Percentiles rank a stretch among this genome's conserved stretches.
These are phyloP conservation scores for Anastatus disparis DNA, from an alignment of 1,140 invertebrate species.

Conservation along the genomic window DNA sequence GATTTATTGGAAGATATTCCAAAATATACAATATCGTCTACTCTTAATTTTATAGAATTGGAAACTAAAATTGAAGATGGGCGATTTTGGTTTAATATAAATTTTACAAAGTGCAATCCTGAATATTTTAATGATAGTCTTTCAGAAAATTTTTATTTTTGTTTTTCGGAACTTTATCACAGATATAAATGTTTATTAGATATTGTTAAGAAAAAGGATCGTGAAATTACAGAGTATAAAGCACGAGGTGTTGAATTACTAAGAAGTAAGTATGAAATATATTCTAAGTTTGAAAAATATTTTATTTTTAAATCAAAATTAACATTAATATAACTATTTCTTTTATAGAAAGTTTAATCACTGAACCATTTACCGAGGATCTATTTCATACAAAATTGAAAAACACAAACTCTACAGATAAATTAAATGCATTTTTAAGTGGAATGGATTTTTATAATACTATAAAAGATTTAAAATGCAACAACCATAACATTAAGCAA, in stretches of 20 bases:
- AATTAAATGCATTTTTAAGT: constrained; percentile 37
- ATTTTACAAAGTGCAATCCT: constrained; percentile 48
- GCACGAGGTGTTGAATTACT: constrained; percentile 55
- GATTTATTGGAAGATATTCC: constrained; percentile 50
- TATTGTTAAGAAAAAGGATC: constrained; percentile 56
- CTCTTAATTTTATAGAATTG: constrained; percentile 47
- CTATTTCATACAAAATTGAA: constrained; percentile 35
- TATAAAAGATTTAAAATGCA: constrained; percentile 3
- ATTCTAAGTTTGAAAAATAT: not conserved
- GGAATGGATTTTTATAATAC: constrained; percentile 38
- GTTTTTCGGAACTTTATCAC: constrained; percentile 46
- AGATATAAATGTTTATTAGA: constrained; percentile 49
- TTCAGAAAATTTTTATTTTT: constrained; percentile 51
- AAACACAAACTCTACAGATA: constrained; percentile 15
- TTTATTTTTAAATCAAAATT: not conserved
- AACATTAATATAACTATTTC: constrained; percentile 24
- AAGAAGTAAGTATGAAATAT: constrained; percentile 49
- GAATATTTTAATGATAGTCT: constrained; percentile 52
- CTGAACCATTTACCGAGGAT: constrained; percentile 51
- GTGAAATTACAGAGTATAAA: constrained; percentile 61
- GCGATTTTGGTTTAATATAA: constrained; percentile 53
- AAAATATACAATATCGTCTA: constrained; percentile 37
- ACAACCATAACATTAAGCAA: not conserved
- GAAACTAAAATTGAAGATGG: constrained; percentile 46
- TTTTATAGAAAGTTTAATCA: constrained; percentile 54